These are phyloP conservation scores for Brachyrhaphis roseni DNA, from an alignment of 2,797 vertebrate species.

Conservation along the genomic window DNA sequence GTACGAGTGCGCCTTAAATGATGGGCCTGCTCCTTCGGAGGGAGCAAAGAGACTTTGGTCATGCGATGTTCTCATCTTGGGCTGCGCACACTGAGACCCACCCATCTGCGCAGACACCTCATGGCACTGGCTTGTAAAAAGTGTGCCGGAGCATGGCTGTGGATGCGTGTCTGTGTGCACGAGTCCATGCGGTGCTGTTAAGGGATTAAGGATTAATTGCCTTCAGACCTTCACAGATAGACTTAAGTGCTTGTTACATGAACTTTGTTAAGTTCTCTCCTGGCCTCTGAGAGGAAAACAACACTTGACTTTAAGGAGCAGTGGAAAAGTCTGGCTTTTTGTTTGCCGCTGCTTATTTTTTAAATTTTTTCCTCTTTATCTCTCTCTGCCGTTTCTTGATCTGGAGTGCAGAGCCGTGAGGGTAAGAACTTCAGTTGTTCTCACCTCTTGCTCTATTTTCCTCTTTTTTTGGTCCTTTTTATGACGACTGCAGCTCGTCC, in stretches of 20 bases:
- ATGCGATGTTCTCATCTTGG: constrained; percentile 57
- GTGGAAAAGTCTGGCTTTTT: constrained; percentile 33
- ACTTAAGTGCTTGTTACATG: constrained; percentile 69
- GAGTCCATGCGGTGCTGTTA: constrained; percentile 15
- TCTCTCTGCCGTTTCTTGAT: constrained; percentile 11
- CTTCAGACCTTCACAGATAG: constrained; percentile 73
- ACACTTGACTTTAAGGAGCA: constrained; percentile 34
- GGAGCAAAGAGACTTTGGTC: constrained; percentile 58
- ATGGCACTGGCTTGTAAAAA: constrained; percentile 65
- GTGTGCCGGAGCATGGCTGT: constrained; percentile 40
- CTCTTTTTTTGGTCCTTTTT: constrained; percentile 12
- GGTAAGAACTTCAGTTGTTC: constrained; percentile 65
- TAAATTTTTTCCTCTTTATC: not conserved
- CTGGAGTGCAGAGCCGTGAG: constrained; percentile 39
- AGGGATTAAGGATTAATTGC: constrained; percentile 81
- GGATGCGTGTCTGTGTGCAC: constrained; percentile 18
- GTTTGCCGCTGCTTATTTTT: constrained; percentile 43
- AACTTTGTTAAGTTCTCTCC: constrained; percentile 72
- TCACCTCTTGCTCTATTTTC: constrained; percentile 49
- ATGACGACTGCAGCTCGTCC: constrained; percentile 6
- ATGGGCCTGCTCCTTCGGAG: constrained; percentile 37
- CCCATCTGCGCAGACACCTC: constrained; percentile 61
- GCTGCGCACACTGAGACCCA: constrained; percentile 48
- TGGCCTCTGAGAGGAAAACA: constrained; percentile 60
- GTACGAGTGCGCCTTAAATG: constrained; percentile 3